phyloP scores from a whole-genome alignment of 2,113 vertebrate species.

The Ceyx melanurus region DNA sequence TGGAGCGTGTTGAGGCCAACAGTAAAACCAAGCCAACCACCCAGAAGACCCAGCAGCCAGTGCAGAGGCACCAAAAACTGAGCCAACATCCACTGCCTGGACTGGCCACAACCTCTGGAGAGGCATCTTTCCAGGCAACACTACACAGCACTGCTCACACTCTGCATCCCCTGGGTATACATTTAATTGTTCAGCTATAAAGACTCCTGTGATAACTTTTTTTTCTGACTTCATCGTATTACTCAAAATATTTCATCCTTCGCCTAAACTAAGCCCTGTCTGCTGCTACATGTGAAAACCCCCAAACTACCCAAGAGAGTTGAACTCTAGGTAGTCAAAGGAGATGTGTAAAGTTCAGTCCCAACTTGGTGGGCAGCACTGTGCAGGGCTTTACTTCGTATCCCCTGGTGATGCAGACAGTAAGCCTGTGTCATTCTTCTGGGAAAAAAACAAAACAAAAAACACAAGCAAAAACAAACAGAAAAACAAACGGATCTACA shows the following conservation, averaged over 20 bases:
- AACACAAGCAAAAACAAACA: neutral
- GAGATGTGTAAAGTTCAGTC: neutral
- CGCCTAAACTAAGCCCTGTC: neutral
- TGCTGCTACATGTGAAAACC: neutral
- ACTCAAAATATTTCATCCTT: neutral
- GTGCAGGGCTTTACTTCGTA: slow-evolving; percentile 2
- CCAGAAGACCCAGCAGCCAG: neutral
- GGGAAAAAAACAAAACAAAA: neutral
- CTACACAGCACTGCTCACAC: neutral
- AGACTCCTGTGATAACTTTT: neutral
- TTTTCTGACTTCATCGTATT: neutral
- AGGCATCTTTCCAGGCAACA: neutral
- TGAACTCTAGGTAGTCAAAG: neutral
- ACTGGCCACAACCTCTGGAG: neutral
- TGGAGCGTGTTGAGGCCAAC: no score
- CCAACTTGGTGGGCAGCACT: neutral
- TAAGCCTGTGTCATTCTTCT: neutral
- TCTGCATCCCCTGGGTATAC: neutral
- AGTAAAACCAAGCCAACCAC: neutral
- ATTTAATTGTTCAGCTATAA: neutral
- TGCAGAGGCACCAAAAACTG: neutral
- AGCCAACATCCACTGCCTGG: neutral
- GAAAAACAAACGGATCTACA: neutral
- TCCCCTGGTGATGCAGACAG: neutral
- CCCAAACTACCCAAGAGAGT: neutral